Evolutionary conservation across 2,113 vertebrate genomes (phyloP), one percentile per base, ranked within the genome.

Genomic region (Dascyllus trimaculatus): DNA sequence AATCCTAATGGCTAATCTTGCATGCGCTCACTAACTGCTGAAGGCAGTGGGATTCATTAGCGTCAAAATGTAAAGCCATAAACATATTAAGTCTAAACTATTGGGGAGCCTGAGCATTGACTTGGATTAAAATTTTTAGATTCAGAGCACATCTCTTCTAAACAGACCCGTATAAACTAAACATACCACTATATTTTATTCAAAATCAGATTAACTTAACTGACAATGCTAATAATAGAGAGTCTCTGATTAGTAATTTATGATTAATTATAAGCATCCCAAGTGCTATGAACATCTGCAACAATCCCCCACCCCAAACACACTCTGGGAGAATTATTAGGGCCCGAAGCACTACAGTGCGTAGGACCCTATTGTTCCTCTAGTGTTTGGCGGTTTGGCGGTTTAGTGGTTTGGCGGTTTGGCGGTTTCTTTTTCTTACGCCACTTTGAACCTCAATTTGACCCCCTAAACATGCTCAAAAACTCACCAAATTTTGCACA

Each of bases 21-120:
- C 10, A 26, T 67, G 22, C 9, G 1, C 14, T 40, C 29, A 57
- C 40, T 52, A 24, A 7, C 10, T 25, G 21, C 10, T 11, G 3
- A 40, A 32, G 17, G 40, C 26, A 29, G 26, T 29, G 64, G 53
- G 48, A 66, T 64, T 57, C 32, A 81, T 74, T 70, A 58, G 21
- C 45, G 17, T 24, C n/a, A 2, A 65, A 53, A 75, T 53, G 43
- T 17, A 32, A 38, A 74, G 9, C 22, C 21, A 51, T 19, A 58
- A 45, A 14, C 29, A n/a, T 3, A 78, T 56, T 57, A 61, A 24
- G 24, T 61, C 63, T 32, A 14, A 59, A 19, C n/a, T 24, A 17
- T 65, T 32, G 15, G 18, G 43, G 35, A 29, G 26, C 46, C 40
- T 22, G 13, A 75, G 32, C 56, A 15, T 58, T 61, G 60, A 57